Conservation (phyloP, 30 jellyfish, hydroid and myxozoan genomes). For the Aurelia aurita region DNA sequence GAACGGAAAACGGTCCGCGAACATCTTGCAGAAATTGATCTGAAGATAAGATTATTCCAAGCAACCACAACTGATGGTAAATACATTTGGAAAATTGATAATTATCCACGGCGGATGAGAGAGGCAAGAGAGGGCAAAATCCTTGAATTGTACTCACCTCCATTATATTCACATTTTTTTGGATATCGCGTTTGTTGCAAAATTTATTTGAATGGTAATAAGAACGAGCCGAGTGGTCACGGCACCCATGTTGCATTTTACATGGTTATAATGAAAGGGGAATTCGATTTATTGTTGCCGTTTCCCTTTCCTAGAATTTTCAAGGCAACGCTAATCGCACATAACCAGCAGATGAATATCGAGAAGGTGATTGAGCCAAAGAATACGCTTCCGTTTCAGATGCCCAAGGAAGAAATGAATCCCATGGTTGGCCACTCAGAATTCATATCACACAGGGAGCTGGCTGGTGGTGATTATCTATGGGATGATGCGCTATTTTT, state of each 20-base stretch:
- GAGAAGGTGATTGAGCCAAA: constrained; percentile 47
- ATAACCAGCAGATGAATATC: background rate
- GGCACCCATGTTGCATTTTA: constrained; percentile 70
- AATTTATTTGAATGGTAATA: constrained; percentile 70
- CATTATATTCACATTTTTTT: constrained; percentile 46
- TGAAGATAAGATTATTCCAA: constrained; percentile 64
- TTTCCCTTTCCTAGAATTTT: constrained; percentile 79
- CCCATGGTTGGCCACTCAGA: constrained; percentile 17
- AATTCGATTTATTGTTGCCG: constrained; percentile 58
- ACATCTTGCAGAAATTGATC: constrained; percentile 50
- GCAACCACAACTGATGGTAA: constrained; percentile 74
- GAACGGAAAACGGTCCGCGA: constrained; percentile 38
- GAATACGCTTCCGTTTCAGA: constrained; percentile 18
- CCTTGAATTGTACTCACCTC: constrained; percentile 81
- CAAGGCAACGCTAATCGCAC: constrained; percentile 50
- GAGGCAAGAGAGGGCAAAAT: constrained; percentile 65
- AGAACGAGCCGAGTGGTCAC: constrained; percentile 19
- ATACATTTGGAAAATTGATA: constrained; percentile 88
- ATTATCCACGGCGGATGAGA: constrained; percentile 61
- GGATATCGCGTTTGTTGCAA: constrained; percentile 77
- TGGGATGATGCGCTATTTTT: constrained; percentile 69
- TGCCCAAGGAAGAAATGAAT: constrained; percentile 40
- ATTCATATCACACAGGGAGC: constrained; percentile 54
- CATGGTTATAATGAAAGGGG: constrained; percentile 70
- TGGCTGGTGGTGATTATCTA: constrained; percentile 11